phyloP scores from a whole-genome alignment of 2,888 invertebrate genomes.

The Drosophila anomalata region DNA sequence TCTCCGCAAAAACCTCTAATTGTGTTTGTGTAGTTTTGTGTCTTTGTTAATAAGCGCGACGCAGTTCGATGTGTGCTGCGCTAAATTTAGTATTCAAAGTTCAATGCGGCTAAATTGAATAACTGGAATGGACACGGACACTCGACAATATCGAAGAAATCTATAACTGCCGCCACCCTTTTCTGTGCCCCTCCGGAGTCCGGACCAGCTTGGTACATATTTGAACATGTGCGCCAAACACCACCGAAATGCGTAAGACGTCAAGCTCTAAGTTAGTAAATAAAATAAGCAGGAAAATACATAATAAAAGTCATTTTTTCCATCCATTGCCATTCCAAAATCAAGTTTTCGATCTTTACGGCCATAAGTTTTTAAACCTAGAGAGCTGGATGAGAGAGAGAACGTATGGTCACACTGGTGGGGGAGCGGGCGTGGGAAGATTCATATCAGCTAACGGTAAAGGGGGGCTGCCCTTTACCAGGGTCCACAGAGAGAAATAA shows the following conservation, averaged over 20 bases:
- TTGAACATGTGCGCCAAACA: slow-evolving; percentile 33
- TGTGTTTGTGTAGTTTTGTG: slow-evolving; percentile 30
- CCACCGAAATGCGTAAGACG: slow-evolving; percentile 31
- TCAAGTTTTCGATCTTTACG: slow-evolving; percentile 47
- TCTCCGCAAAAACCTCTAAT: background rate
- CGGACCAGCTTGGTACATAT: slow-evolving; percentile 19
- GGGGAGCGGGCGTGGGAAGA: slow-evolving; percentile 7
- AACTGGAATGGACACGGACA: slow-evolving; percentile 25
- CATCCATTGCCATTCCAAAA: slow-evolving; percentile 50
- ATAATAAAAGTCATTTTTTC: slow-evolving; percentile 9
- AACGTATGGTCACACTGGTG: too few species aligned
- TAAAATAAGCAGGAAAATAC: slow-evolving; percentile 28
- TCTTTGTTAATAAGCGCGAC: slow-evolving; percentile 65
- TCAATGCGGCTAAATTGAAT: slow-evolving; percentile 50
- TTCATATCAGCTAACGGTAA: slow-evolving; percentile 57
- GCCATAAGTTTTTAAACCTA: slow-evolving; percentile 7
- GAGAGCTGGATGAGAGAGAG: slow-evolving; percentile 6
- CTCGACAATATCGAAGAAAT: slow-evolving; percentile 4
- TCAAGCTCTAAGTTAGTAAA: slow-evolving; percentile 43
- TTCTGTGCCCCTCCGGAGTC: background rate
- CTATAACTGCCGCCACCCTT: background rate
- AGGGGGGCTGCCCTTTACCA: too few species aligned
- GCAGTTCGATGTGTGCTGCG: slow-evolving; percentile 57
- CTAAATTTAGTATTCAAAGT: slow-evolving; percentile 72
- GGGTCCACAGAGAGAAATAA: slow-evolving; percentile 24